These are phyloP conservation scores for Pachycephala philippinensis DNA, from an alignment of 2,113 vertebrate species.

Conservation along the genomic window DNA sequence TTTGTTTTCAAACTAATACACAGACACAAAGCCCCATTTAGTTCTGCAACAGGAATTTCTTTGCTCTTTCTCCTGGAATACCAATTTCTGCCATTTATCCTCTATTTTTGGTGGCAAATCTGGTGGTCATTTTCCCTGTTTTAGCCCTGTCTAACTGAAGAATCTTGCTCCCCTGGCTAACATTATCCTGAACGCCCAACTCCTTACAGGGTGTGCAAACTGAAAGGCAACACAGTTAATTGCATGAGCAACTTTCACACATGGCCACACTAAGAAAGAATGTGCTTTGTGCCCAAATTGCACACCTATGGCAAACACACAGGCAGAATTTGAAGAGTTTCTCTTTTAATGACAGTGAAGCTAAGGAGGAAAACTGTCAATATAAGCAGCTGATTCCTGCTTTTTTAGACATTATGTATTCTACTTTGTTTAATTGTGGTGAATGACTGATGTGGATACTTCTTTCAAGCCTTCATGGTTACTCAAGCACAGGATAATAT, in stretches of 20 bases:
- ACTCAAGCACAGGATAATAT: not conserved
- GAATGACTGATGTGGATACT: not conserved
- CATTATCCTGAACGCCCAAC: not conserved
- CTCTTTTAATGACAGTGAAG: not conserved
- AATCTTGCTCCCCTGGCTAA: not conserved
- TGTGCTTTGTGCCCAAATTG: not conserved
- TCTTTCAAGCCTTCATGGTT: not conserved
- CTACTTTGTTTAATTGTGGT: not conserved
- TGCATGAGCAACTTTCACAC: not conserved
- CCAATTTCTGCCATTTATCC: not conserved
- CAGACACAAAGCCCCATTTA: not conserved
- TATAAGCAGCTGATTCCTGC: not conserved
- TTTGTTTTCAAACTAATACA: no score
- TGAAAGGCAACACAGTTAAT: not conserved
- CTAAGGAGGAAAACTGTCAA: not conserved
- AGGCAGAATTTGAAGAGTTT: not conserved
- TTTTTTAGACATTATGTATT: not conserved
- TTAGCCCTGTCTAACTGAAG: not conserved
- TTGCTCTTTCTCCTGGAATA: not conserved
- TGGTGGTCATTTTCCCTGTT: not conserved
- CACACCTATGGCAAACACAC: not conserved
- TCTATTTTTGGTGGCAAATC: not conserved
- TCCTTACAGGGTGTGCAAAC: rapidly evolving
- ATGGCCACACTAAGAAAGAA: not conserved
- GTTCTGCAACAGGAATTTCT: not conserved